A percentile compares a stretch with the other conserved stretches of the same genome.
Conservation (phyloP, 92 coral and sea anemone genomes). For the Blastomussa wellsi region DNA sequence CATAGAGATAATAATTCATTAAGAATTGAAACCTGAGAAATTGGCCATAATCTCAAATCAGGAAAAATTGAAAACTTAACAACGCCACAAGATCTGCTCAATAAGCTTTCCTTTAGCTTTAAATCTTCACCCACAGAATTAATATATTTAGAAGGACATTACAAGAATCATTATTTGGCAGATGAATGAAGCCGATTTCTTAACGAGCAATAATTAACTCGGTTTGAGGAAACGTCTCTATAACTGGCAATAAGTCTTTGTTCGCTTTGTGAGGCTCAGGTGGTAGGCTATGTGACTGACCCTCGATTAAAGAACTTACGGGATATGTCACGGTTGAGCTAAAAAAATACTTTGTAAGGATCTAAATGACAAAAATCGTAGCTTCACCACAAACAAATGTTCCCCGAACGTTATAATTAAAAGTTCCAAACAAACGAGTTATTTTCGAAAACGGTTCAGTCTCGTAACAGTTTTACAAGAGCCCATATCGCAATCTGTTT, state of each 20-base stretch:
- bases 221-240: neutral
- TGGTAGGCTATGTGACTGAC: neutral
- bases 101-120: neutral
- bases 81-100: neutral
- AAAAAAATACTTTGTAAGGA: no score
- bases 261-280: neutral
- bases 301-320: neutral
- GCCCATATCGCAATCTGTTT: no score
- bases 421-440: no score
- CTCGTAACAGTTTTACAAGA: no score
- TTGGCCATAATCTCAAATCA: neutral
- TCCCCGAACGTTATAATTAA: no score
- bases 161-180: neutral
- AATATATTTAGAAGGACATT: neutral
- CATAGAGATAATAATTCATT: neutral
- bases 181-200: neutral
- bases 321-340: no score
- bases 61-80: neutral
- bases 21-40: neutral
- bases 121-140: neutral
- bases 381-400: no score
- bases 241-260: neutral
- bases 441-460: no score
- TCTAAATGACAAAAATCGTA: no score
- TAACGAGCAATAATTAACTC: neutral